Evolutionary conservation across 2,797 vertebrate species (phyloP), one percentile per base, ranked within the genome.

Genomic region (Pteropus rufus): DNA sequence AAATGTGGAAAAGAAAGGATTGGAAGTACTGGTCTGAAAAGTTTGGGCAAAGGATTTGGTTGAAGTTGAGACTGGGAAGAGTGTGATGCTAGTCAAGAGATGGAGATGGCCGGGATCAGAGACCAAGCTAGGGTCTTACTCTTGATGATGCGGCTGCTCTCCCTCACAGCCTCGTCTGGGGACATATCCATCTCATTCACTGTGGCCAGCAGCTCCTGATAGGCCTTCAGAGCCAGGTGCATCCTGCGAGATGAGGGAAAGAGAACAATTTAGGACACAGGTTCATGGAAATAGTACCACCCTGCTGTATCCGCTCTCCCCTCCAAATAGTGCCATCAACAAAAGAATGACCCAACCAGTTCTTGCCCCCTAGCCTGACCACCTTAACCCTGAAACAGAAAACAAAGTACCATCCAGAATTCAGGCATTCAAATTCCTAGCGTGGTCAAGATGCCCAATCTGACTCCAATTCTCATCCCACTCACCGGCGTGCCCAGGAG

Each of bases 181-280:
- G 98, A 99, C 11, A 81, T 97, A 96, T 99, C 99, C 99, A 99
- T 99, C 98, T 99, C 99, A 58, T 99, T 99, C 73, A 99, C 98
- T 1, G 99, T 99, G 11, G 98, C 98, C 98, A 99, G 98, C 87
- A 99, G 98, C 94, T 99, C 99, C 98, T 99, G 99, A 97, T 99
- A 99, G 0, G 99, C 99, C 97, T 99, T 99, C 36, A 99, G 98
- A 8, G 99, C 99, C 98, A 99, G 94, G 94, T 99, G 99, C 99
- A 99, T 99, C 98, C 99, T 99, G 96, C 0, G n/a, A 89, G 52
- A 62, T 96, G 29, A 0, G 0, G 31, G 39, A 39, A 65, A 72
- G 49, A 87, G 62, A 85, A n/a, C 26, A 77, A 31, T 31, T 36
- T n/a, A 85, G 72, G 39, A 36, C 9, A 80, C 1, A 84, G 56